phyloP scores from a whole-genome alignment of 2,888 invertebrate species.

The Timema cristinae region DNA sequence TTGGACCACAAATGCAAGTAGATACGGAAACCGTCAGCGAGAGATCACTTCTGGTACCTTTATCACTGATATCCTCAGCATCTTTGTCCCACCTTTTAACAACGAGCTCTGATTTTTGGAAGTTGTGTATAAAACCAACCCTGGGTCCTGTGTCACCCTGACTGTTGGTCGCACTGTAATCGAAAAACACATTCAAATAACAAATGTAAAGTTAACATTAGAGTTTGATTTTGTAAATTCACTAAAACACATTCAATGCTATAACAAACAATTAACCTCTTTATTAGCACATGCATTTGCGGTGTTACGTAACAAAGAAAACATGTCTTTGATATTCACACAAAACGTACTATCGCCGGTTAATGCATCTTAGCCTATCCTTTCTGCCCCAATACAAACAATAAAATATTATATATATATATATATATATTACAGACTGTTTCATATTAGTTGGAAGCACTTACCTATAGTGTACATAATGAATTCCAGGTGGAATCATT shows the following conservation, averaged over 20 bases:
- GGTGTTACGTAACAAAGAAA: no score
- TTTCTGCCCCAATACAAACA: not conserved
- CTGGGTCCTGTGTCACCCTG: conserved; percentile 63
- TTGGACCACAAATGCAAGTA: no score
- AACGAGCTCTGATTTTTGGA: conserved; percentile 75
- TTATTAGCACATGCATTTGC: no score
- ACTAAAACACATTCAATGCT: no score
- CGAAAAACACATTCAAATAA: conserved; percentile 22
- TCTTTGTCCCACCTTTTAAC: conserved; percentile 82
- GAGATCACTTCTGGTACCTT: conserved; percentile 40
- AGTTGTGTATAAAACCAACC: conserved; percentile 82
- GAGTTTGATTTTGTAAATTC: not conserved
- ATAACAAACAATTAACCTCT: no score
- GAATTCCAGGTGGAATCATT: conserved; percentile 97
- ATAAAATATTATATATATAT: not conserved
- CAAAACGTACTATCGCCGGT: no score
- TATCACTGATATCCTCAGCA: conserved; percentile 64
- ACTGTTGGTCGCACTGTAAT: conserved; percentile 49
- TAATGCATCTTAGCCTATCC: not conserved
- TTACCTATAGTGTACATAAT: conserved; percentile 86
- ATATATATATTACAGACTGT: not conserved
- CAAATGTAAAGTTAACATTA: no score
- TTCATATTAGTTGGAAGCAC: not conserved
- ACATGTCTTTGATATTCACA: no score
- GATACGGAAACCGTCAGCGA: no score